These are phyloP conservation scores for Ruditapes philippinarum DNA, from an alignment of 1,140 invertebrate genomes.

Conservation along the genomic window DNA sequence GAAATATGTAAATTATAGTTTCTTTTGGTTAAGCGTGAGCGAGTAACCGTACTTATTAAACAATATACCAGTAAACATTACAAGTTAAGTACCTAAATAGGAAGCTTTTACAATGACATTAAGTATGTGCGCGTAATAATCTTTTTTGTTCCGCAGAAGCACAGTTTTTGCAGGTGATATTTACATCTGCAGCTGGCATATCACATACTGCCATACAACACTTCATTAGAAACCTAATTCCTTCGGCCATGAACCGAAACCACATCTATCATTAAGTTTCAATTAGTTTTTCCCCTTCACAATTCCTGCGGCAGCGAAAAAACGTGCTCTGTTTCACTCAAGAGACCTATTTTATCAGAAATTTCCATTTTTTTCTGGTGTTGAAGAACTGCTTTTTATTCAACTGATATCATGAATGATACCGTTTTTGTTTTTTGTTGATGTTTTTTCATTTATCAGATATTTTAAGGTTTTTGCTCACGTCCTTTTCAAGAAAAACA, in stretches of 20 bases:
- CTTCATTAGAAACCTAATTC: slow-evolving; percentile 18
- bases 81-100: background rate
- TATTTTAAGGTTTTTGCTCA: too few species aligned
- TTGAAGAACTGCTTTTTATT: too few species aligned
- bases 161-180: slow-evolving; percentile 19
- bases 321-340: background rate
- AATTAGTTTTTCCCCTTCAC: background rate
- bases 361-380: too few species aligned
- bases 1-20: too few species aligned
- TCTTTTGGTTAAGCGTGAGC: too few species aligned
- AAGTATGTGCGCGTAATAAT: background rate
- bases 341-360: background rate
- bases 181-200: background rate
- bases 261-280: background rate
- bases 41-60: too few species aligned
- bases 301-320: background rate
- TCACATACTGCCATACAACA: background rate
- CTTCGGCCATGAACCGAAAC: background rate
- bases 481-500: background rate
- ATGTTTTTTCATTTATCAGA: too few species aligned
- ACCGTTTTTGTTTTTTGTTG: too few species aligned
- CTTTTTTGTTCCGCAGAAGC: too few species aligned
- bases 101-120: background rate
- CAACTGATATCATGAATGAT: too few species aligned
- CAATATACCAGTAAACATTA: too few species aligned